Evolutionary conservation across 2,888 invertebrate species (phyloP).

Genomic region (Meiosimyza platycephala): DNA sequence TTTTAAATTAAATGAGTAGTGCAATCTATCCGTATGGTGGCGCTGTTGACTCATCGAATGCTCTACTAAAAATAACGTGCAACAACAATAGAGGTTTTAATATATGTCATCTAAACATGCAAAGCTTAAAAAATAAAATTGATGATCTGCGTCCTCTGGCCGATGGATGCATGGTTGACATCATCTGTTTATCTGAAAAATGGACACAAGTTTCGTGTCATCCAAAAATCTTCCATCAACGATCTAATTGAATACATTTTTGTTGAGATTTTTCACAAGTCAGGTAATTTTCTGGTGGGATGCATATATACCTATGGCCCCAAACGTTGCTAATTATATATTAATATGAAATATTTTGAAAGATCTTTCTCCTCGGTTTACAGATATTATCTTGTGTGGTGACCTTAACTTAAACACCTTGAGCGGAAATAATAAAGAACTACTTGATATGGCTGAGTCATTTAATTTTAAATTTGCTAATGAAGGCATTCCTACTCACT

Average conservation of each 20-base stretch:
- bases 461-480: not conserved
- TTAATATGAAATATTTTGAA: not conserved
- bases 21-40: not conserved
- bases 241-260: not conserved
- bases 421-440: not conserved
- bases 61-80: slow-evolving; percentile 4
- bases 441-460: not conserved
- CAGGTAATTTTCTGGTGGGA: not conserved
- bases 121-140: slow-evolving; percentile 17
- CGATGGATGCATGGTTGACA: not conserved
- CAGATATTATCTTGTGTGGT: not conserved
- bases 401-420: not conserved
- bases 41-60: not conserved
- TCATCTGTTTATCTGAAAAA: slow-evolving; percentile 21
- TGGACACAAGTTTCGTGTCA: not conserved
- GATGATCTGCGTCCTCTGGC: slow-evolving; percentile 13
- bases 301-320: not conserved
- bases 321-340: not conserved
- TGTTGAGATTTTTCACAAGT: not conserved
- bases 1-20: not conserved
- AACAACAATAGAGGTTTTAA: slow-evolving; percentile 8
- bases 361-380: not conserved
- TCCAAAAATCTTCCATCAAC: not conserved
- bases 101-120: slow-evolving; percentile 26
- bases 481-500: not conserved